Conservation (phyloP, 2,888 invertebrate species). For the Seladonia tumulorum region DNA sequence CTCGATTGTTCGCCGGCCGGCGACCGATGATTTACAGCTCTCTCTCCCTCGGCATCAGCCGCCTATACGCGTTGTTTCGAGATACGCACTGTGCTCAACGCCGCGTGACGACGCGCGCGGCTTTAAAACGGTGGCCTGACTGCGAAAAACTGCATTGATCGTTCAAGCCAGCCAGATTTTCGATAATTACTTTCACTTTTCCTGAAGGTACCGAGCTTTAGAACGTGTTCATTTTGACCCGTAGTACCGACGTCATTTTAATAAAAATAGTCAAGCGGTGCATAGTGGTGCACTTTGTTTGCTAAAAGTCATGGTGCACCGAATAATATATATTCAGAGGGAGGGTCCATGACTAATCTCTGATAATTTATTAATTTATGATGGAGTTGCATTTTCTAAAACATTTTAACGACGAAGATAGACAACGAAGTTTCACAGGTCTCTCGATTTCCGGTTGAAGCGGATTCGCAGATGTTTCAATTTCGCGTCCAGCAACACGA, state of each 20-base stretch:
- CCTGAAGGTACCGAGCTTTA: not conserved
- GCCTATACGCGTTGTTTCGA: not conserved
- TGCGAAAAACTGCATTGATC: not conserved
- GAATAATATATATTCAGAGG: too few species aligned
- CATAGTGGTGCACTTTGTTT: too few species aligned
- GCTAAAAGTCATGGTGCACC: too few species aligned
- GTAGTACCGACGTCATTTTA: too few species aligned
- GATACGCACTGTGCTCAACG: not conserved
- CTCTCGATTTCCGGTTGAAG: not conserved
- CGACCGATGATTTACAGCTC: conserved; percentile 3
- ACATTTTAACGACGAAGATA: not conserved
- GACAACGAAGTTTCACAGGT: not conserved
- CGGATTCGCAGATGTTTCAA: not conserved
- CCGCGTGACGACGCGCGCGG: not conserved
- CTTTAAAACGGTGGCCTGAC: not conserved
- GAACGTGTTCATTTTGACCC: not conserved
- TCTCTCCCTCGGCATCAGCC: not conserved
- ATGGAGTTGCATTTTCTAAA: not conserved
- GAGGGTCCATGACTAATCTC: too few species aligned
- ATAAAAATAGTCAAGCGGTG: too few species aligned
- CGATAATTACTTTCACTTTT: not conserved
- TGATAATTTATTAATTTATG: too few species aligned
- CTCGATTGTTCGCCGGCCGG: conserved; percentile 7
- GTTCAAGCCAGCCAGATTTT: not conserved
- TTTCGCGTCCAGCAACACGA: not conserved